Evolutionary conservation across 1,140 invertebrate genomes (phyloP).

Genomic region (Proctacanthus coquilletti): DNA sequence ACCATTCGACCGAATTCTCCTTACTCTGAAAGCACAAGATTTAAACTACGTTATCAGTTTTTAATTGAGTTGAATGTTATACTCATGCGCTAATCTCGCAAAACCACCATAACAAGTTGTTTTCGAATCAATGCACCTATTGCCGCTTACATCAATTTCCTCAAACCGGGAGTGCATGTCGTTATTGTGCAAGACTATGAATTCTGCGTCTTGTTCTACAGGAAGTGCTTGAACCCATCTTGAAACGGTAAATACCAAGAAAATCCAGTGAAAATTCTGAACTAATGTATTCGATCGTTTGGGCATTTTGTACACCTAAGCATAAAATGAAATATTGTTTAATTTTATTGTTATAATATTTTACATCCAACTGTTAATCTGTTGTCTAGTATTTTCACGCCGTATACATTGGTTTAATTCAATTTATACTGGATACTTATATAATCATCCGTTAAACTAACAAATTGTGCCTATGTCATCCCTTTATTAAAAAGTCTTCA

Average conservation of each 20-base stretch:
- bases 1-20: slow-evolving; percentile 33
- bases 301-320: too few species aligned
- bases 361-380: too few species aligned
- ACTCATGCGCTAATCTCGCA: slow-evolving; percentile 45
- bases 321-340: too few species aligned
- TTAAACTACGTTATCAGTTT: neutral
- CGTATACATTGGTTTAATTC: too few species aligned
- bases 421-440: too few species aligned
- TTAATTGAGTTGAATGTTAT: slow-evolving; percentile 8
- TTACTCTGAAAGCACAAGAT: slow-evolving; percentile 30
- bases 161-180: slow-evolving; percentile 73
- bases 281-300: too few species aligned
- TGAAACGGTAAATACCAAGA: neutral
- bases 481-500: too few species aligned
- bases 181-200: slow-evolving; percentile 65
- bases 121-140: slow-evolving; percentile 36
- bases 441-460: too few species aligned
- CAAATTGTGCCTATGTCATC: too few species aligned
- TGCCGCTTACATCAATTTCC: slow-evolving; percentile 44
- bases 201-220: slow-evolving; percentile 25
- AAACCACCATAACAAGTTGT: slow-evolving; percentile 60
- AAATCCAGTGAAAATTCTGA: neutral
- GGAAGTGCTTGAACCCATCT: neutral
- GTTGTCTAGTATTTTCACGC: too few species aligned
- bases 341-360: too few species aligned